A percentile compares a stretch with the other conserved stretches of the same genome.
These are phyloP conservation scores for Malacoraja senta DNA, from an alignment of 2,797 vertebrate species.

Conservation along the genomic window DNA sequence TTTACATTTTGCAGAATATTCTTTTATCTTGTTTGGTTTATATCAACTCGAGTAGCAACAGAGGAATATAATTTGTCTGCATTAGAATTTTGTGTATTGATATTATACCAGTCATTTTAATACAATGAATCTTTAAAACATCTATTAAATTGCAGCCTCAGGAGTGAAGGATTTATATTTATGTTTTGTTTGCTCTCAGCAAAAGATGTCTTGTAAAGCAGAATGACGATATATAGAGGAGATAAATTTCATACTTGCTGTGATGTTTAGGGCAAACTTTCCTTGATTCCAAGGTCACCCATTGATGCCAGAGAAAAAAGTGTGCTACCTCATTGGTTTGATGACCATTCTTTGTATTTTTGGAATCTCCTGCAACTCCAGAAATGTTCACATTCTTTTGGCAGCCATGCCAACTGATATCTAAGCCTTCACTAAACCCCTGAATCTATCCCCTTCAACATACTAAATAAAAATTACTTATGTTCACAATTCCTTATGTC, in stretches of 20 bases:
- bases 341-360: neutral
- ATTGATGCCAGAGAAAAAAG: neutral
- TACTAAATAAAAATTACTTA: neutral
- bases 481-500: neutral
- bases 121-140: conserved; percentile 5
- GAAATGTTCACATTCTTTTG: neutral
- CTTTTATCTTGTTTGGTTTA: neutral
- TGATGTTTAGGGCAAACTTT: neutral
- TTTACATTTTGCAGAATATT: neutral
- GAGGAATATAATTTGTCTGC: neutral
- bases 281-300: neutral
- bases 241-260: neutral
- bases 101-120: neutral
- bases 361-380: neutral
- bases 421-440: neutral
- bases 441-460: neutral
- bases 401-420: neutral
- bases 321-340: no score
- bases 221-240: neutral
- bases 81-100: neutral
- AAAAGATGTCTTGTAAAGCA: neutral
- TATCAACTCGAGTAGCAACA: neutral
- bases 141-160: neutral
- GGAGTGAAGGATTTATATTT: neutral
- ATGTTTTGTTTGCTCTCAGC: neutral